phyloP scores from a whole-genome alignment of 2,113 vertebrate genomes.

The Vidua macroura region DNA sequence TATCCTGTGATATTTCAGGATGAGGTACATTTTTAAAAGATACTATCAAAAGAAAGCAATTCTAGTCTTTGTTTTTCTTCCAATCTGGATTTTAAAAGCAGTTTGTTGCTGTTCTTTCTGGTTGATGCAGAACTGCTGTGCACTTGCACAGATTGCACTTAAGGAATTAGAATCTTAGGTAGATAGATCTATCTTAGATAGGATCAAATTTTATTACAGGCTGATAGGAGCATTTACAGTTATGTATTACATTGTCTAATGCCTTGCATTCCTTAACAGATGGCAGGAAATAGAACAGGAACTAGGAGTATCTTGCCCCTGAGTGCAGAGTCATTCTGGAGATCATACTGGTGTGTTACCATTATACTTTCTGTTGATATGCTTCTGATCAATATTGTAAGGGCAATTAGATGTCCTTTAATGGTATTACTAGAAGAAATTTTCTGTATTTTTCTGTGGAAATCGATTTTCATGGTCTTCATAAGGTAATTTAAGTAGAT shows the following conservation, averaged over 20 bases:
- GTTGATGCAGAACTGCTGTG: background rate
- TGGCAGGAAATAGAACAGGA: background rate
- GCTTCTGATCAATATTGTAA: background rate
- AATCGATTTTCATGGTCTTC: constrained; percentile 18
- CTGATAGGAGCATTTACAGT: background rate
- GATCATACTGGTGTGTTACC: background rate
- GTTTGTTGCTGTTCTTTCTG: background rate
- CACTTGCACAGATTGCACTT: background rate
- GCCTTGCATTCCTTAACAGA: background rate
- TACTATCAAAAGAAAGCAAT: background rate
- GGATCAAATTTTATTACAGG: background rate
- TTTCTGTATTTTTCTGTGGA: background rate
- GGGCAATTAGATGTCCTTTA: background rate
- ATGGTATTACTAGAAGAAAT: background rate
- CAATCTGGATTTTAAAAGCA: background rate
- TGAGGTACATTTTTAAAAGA: background rate
- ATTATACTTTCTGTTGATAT: background rate
- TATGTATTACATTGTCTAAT: background rate
- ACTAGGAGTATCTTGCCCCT: background rate
- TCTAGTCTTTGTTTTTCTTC: background rate
- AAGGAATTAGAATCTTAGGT: background rate
- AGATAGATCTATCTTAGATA: background rate
- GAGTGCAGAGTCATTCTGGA: background rate
- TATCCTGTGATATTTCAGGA: background rate
- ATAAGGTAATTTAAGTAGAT: background rate